phyloP scores from a whole-genome alignment of 2,797 vertebrate genomes.

The Paguma larvata region DNA sequence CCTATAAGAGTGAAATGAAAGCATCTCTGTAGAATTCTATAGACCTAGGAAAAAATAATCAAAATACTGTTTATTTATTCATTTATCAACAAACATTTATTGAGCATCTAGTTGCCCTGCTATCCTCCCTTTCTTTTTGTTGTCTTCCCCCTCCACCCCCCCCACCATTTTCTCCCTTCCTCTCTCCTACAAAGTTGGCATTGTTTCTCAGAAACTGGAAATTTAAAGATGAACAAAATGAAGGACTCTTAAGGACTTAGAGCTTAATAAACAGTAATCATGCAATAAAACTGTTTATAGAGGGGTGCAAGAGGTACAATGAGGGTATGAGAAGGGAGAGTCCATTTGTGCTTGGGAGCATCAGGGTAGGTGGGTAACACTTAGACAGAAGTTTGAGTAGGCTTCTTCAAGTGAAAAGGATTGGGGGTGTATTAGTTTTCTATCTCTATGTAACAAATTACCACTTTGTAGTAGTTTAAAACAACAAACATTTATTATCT shows the following conservation, averaged over 20 bases:
- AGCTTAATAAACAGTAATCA: background rate
- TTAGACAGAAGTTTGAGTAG: background rate
- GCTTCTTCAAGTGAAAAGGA: background rate
- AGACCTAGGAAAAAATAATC: constrained; percentile 70
- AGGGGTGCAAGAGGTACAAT: accelerated
- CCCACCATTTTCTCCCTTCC: background rate
- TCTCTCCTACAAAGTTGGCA: background rate
- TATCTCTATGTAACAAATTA: background rate
- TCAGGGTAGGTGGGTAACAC: background rate
- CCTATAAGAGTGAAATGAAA: constrained; percentile 68
- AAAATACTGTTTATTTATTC: constrained; percentile 68
- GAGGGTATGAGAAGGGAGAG: background rate
- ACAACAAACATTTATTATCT: background rate
- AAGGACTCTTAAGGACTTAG: background rate
- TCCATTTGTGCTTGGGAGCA: background rate
- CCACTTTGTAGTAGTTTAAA: background rate
- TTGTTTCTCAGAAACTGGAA: constrained; percentile 38
- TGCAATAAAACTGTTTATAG: background rate
- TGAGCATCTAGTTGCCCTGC: background rate
- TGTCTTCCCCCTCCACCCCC: background rate
- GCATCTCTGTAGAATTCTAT: constrained; percentile 66
- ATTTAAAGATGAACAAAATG: background rate
- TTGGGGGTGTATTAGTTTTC: background rate
- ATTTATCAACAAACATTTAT: constrained; percentile 63
- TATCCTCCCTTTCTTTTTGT: background rate